phyloP scores from a whole-genome alignment of 2,888 invertebrate genomes.

The Schrankia costaestrigalis region DNA sequence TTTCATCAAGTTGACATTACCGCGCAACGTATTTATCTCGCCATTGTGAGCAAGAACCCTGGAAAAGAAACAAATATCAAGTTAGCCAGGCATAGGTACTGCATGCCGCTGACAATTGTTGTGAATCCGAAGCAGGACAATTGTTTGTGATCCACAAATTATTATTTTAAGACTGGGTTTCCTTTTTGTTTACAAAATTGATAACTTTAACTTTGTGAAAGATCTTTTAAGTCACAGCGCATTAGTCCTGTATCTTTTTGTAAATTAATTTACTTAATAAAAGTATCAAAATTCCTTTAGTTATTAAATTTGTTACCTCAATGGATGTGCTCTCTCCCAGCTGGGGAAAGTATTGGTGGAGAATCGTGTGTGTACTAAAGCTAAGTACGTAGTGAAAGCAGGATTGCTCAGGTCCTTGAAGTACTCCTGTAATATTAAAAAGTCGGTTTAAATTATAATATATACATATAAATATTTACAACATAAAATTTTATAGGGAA shows the following conservation, averaged over 20 bases:
- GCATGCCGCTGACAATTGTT: no score
- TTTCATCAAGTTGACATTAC: conserved; percentile 99
- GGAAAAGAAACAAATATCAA: conserved; percentile 21
- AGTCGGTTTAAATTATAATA: background rate
- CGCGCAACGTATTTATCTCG: conserved; percentile 99
- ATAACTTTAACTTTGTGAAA: no score
- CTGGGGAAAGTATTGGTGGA: conserved; percentile 99
- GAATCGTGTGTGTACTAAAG: conserved; percentile 98
- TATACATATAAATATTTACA: background rate
- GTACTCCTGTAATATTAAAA: conserved; percentile 79
- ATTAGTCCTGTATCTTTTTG: no score
- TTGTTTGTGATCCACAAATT: no score
- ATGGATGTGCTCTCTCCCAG: conserved; percentile 99
- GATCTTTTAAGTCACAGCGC: no score
- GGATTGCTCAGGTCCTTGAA: conserved; percentile 86
- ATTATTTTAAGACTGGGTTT: no score
- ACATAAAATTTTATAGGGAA: background rate
- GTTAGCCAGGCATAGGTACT: background rate
- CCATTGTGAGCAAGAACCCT: conserved; percentile 98
- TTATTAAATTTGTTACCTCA: conserved; percentile 82
- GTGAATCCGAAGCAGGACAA: no score
- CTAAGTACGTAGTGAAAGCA: conserved; percentile 95
- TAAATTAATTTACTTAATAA: no score
- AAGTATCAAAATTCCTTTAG: no score
- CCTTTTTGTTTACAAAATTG: no score